These are phyloP conservation scores for Sebastes kiyomatsui DNA, from an alignment of 2,797 vertebrate species.

Conservation along the genomic window DNA sequence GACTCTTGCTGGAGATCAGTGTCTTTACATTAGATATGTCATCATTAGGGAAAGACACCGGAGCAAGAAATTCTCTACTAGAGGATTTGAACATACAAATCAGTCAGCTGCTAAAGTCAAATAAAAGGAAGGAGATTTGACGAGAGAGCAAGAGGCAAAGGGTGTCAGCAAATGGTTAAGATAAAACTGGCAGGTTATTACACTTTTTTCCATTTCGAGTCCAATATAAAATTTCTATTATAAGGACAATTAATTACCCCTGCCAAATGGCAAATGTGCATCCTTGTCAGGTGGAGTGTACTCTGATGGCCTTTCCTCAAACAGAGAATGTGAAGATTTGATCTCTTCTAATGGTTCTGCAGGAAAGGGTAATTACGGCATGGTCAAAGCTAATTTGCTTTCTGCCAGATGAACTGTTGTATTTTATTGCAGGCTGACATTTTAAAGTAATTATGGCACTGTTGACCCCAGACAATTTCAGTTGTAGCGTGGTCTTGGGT, in stretches of 20 bases:
- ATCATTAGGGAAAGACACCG: neutral
- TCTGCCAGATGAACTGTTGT: constrained; percentile 99
- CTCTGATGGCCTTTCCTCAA: constrained; percentile 99
- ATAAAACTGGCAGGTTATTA: constrained; percentile 98
- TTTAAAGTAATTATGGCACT: constrained; percentile 99
- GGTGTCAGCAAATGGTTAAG: constrained; percentile 90
- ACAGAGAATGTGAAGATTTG: constrained; percentile 99
- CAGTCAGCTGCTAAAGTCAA: constrained; percentile 55
- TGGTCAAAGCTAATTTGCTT: constrained; percentile 99
- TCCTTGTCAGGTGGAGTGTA: constrained; percentile 99
- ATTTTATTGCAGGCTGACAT: constrained; percentile 99
- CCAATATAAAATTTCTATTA: constrained; percentile 99
- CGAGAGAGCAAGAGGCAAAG: constrained; percentile 59
- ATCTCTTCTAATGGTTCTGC: constrained; percentile 99
- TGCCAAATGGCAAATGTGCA: constrained; percentile 99
- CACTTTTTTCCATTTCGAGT: constrained; percentile 95
- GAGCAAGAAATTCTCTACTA: constrained; percentile 18
- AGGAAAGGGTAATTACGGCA: constrained; percentile 99
- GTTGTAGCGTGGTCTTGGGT: constrained; percentile 97
- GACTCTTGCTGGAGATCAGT: neutral
- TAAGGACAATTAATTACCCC: constrained; percentile 99
- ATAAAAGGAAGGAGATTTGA: constrained; percentile 47
- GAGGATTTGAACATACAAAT: constrained; percentile 41
- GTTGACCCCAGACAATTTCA: constrained; percentile 99
- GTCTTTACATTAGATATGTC: constrained; percentile 5